These are phyloP conservation scores for Grapholita molesta DNA, from an alignment of 1,140 invertebrate genomes.

Conservation along the genomic window DNA sequence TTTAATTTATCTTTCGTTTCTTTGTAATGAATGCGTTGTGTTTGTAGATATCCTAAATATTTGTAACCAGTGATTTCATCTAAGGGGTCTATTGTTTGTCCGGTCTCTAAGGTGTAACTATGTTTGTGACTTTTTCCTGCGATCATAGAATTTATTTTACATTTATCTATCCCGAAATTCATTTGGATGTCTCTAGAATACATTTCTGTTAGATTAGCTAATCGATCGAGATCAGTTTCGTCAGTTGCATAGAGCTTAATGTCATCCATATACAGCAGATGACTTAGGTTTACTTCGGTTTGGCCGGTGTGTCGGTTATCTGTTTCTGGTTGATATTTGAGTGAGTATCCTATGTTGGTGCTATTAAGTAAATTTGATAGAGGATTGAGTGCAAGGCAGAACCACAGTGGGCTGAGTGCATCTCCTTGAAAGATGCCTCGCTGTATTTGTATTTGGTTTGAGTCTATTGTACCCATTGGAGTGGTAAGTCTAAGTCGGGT, in stretches of 20 bases:
- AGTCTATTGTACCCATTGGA: not conserved
- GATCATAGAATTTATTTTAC: conserved; percentile 18
- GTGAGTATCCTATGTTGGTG: not conserved
- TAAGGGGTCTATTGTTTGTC: conserved; percentile 24
- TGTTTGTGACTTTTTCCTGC: too few relatives aligned
- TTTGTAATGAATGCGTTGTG: conserved; percentile 24
- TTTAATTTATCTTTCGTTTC: conserved; percentile 25
- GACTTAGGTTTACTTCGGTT: not conserved
- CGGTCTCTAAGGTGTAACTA: conserved; percentile 27
- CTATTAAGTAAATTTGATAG: conserved; percentile 13
- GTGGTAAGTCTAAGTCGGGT: conserved; percentile 9
- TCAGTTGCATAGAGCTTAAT: conserved; percentile 28
- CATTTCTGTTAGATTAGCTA: conserved; percentile 21
- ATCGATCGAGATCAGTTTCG: conserved; percentile 19
- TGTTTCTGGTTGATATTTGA: not conserved
- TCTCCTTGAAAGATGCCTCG: conserved; percentile 36
- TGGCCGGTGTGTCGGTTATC: not conserved
- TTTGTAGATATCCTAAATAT: conserved; percentile 34
- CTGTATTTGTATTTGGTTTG: conserved; percentile 24
- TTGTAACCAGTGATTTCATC: conserved; percentile 27
- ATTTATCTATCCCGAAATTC: conserved; percentile 33
- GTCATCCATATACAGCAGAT: conserved; percentile 31
- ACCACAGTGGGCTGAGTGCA: conserved; percentile 31
- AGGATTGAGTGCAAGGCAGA: conserved; percentile 28
- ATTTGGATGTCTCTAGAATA: conserved; percentile 32